These are phyloP conservation scores for Steinernema hermaphroditum DNA, from an alignment of 2,888 invertebrate species.

Conservation along the genomic window DNA sequence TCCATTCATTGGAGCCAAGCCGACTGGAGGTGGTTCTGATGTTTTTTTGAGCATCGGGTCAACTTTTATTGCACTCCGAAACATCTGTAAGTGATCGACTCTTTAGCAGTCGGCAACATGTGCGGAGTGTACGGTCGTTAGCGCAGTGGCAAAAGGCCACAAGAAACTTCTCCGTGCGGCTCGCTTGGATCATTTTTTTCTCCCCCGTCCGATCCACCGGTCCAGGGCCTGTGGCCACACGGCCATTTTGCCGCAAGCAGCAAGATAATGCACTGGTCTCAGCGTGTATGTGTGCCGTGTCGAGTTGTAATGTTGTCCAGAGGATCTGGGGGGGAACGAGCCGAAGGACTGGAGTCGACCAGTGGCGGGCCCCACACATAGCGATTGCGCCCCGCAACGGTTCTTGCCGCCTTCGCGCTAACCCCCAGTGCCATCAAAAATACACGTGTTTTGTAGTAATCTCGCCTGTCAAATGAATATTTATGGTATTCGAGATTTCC, in stretches of 20 bases:
- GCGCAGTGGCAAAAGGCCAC: slow-evolving; percentile 23
- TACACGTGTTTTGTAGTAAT: neutral
- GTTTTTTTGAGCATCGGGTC: slow-evolving; percentile 16
- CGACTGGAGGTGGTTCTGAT: slow-evolving; percentile 6
- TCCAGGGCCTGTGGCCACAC: neutral
- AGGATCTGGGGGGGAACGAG: slow-evolving; percentile 21
- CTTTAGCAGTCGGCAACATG: slow-evolving; percentile 20
- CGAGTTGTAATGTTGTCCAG: slow-evolving; percentile 23
- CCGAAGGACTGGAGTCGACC: slow-evolving; percentile 5
- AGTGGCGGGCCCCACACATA: slow-evolving; percentile 20
- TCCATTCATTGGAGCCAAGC: slow-evolving; percentile 19
- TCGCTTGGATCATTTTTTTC: neutral
- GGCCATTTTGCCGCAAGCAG: slow-evolving; percentile 26
- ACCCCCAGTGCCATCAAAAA: no score
- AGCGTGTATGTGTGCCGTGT: slow-evolving; percentile 26
- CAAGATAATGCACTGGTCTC: slow-evolving; percentile 26
- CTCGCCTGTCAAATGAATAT: neutral
- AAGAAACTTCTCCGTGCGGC: neutral
- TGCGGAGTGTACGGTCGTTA: slow-evolving; percentile 25
- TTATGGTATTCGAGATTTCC: neutral
- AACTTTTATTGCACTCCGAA: slow-evolving; percentile 16
- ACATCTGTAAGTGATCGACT: slow-evolving; percentile 26
- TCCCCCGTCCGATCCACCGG: neutral
- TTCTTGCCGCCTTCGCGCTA: neutral
- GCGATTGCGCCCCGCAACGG: neutral